Evolutionary conservation across 2,113 vertebrate genomes (phyloP).

Genomic region (Varanus salvator): DNA sequence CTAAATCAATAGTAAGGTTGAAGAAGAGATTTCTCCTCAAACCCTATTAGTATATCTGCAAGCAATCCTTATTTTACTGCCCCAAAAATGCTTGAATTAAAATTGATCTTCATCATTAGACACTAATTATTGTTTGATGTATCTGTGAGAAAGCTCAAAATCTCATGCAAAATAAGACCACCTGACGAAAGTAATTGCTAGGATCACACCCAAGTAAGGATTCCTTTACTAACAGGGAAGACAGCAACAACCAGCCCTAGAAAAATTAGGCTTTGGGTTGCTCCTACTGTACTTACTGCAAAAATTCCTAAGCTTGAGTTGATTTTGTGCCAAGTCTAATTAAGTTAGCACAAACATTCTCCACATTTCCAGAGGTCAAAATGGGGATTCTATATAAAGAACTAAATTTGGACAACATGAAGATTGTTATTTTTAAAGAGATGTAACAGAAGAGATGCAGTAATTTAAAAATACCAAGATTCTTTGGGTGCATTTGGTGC

Average conservation of each 20-base stretch:
- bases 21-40: neutral
- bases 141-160: constrained; percentile 49
- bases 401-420: neutral
- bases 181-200: constrained; percentile 48
- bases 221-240: neutral
- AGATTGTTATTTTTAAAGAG: neutral
- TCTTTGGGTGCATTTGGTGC: neutral
- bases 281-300: constrained; percentile 5
- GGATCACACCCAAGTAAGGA: constrained; percentile 17
- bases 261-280: neutral
- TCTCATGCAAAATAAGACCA: constrained; percentile 50
- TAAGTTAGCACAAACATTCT: constrained; percentile 20
- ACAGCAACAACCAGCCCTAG: neutral
- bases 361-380: neutral
- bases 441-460: neutral
- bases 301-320: neutral
- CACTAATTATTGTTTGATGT: constrained; percentile 49
- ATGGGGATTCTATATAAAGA: neutral
- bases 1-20: no score
- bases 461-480: neutral
- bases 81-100: constrained; percentile 25
- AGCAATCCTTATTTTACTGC: constrained; percentile 32
- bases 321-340: constrained; percentile 17
- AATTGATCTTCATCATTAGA: constrained; percentile 43
- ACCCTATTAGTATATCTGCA: constrained; percentile 15